phyloP scores from a whole-genome alignment of 2,888 invertebrate species.

The Drosophila limbata region DNA sequence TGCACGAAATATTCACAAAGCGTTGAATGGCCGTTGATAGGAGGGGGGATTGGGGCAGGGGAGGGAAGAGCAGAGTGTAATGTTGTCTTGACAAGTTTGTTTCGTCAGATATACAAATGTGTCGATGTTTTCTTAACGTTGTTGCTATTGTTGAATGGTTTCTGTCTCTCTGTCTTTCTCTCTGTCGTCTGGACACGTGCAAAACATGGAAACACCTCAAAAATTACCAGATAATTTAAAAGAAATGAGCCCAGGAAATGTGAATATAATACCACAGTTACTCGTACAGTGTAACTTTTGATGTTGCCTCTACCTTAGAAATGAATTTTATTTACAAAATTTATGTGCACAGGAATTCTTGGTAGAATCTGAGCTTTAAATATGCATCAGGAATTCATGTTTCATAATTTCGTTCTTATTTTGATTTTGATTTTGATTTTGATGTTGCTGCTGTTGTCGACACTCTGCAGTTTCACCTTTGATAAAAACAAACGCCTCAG shows the following conservation, averaged over 20 bases:
- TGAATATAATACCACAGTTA: slow-evolving; percentile 45
- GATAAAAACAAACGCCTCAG: slow-evolving; percentile 32
- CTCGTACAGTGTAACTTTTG: slow-evolving; percentile 15
- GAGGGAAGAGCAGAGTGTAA: slow-evolving; percentile 15
- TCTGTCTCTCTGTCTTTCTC: slow-evolving; percentile 8
- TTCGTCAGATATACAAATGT: slow-evolving; percentile 79
- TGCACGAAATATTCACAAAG: slow-evolving; percentile 67
- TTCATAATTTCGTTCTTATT: slow-evolving; percentile 10
- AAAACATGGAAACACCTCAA: slow-evolving; percentile 51
- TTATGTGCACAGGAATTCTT: slow-evolving; percentile 10
- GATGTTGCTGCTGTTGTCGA: neutral
- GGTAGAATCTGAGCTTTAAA: slow-evolving; percentile 5
- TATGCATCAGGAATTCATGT: slow-evolving; percentile 12
- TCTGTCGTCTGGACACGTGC: slow-evolving; percentile 59
- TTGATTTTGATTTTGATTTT: neutral
- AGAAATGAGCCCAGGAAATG: slow-evolving; percentile 58
- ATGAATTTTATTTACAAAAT: neutral
- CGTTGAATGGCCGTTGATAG: slow-evolving; percentile 14
- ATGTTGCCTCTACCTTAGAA: neutral
- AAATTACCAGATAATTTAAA: slow-evolving; percentile 54
- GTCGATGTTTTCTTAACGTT: slow-evolving; percentile 46
- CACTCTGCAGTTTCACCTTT: slow-evolving; percentile 26
- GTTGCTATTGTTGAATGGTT: slow-evolving; percentile 27
- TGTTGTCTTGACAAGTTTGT: slow-evolving; percentile 71
- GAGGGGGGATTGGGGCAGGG: neutral